Base-by-base conservation (phyloP, 2,888 invertebrate genomes). In the Steinernema carpocapsae region DNA sequence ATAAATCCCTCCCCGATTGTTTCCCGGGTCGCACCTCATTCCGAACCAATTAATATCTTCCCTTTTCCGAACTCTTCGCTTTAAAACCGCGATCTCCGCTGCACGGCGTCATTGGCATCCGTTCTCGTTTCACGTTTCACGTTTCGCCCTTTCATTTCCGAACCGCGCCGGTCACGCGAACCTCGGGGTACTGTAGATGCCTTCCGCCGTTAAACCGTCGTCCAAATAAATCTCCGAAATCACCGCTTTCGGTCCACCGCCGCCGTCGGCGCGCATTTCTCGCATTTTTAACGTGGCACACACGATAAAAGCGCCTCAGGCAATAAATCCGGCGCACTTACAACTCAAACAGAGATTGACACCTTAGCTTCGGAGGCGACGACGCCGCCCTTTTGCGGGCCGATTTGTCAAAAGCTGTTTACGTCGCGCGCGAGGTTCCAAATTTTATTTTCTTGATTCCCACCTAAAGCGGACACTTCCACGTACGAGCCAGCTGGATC, bases 341-440 rank as follows among this genome's bases (percentile, higher is more conserved):
- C 51, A 10, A 51, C 51, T n/a, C 51, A 43, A 43, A 43, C 43
- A 43, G 10, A 43, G 43, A 43, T 43, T 43, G 43, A 14, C 51
- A n/a, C 51, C 51, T 22, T 26, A 6, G 56, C 24, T 24, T 24
- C 56, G 26, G 26, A 14, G 17, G 24, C 24, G n/a, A n/a, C n/a
- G n/a, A n/a, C n/a, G n/a, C n/a, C 48, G 48, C 48, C 48, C n/a
- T n/a, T n/a, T 56, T 26, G 7, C 22, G 19, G 24, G 51, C 6
- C 56, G 24, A 56, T 56, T 56, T 26, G 56, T 56, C 56, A 56
- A 24, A 56, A 26, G 56, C 26, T 56, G 56, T 56, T 56, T 56
- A 24, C 56, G 56, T 56, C 56, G 56, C 22, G 56, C 56, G 56
- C 48, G 48, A 17, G 19, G n/a, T 48, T n/a, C n/a, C 48, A n/a